Conservation (phyloP, 2,797 vertebrate species). For the Euthynnus affinis region DNA sequence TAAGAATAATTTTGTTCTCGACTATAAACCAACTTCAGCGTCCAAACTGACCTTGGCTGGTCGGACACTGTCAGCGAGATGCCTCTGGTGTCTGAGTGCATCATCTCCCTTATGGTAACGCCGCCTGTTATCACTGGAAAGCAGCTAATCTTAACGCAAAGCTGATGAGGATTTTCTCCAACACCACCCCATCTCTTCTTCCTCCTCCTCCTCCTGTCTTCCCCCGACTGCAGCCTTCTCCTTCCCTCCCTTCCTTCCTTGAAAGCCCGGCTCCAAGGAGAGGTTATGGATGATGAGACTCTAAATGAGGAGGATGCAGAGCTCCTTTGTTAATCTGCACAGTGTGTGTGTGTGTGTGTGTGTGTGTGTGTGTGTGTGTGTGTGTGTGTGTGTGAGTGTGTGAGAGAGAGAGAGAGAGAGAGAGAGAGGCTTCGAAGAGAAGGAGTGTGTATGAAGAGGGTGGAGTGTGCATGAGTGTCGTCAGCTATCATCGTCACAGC, state of each 20-base stretch:
- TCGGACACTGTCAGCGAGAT: neutral
- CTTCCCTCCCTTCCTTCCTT: conserved; percentile 10
- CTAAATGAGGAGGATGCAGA: conserved; percentile 57
- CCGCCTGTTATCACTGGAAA: conserved; percentile 38
- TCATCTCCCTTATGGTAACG: conserved; percentile 23
- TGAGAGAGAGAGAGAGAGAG: too few relatives aligned
- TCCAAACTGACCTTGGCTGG: neutral
- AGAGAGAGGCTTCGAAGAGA: conserved; percentile 1
- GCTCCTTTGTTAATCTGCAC: conserved; percentile 14
- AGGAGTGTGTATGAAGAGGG: conserved; percentile 27
- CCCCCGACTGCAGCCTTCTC: conserved; percentile 9
- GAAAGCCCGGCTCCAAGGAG: conserved; percentile 49
- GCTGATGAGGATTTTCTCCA: conserved; percentile 45
- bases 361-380: too few relatives aligned
- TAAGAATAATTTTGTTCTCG: neutral
- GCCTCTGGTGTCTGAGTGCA: conserved; percentile 32
- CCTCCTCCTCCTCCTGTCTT: neutral
- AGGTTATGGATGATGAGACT: conserved; percentile 70
- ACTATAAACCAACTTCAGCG: neutral
- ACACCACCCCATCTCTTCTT: neutral
- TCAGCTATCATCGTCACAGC: conserved; percentile 79
- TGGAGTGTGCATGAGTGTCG: conserved; percentile 60
- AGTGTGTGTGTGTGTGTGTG: neutral
- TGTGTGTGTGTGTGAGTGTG: too few relatives aligned
- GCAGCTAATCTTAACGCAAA: conserved; percentile 47